Evolutionary conservation across 2,888 invertebrate genomes (phyloP), one percentile per base, ranked within the genome.

Genomic region (Bellardia bayeri): DNA sequence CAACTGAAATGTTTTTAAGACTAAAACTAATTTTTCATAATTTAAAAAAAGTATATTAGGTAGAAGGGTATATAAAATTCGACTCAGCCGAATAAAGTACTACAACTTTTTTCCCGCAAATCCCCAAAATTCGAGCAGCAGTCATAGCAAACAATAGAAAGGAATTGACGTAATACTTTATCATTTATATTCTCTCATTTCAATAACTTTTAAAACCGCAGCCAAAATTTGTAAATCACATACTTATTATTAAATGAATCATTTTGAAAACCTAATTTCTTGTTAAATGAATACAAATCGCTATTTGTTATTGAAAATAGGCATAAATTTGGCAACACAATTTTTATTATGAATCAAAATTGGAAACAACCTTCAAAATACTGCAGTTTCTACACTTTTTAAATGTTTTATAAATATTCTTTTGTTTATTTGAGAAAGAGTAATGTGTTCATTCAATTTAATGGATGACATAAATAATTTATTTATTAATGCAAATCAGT

Each of bases 321-420:
- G 64, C 40, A n/a, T 40, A 40, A 9, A 64, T 37, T 64, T 40
- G 64, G 9, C n/a, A 64, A 64, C n/a, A 64, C 40, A 64, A 64
- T 9, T 40, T 37, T 14, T 14, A 61, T 16, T 16, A 64, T 16
- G 8, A 64, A 64, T 16, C 3, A 64, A 40, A 40, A 5, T 64
- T 40, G 1, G 1, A 45, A 64, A 16, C 40, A 64, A 64, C 64
- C 64, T 64, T 4, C 16, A 64, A 64, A 61, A 63, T 37, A 9
- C 7, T 33, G 6, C 33, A 37, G 11, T 61, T 5, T 61, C 11
- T 13, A 61, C 30, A 33, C 61, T 37, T 63, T 63, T 37, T 40
- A 14, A 64, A 64, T 64, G 16, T 40, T 61, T 64, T n/a, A 64
- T 64, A 64, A 64, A 64, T 40, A 64, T 64, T 64, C 64, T 64